phyloP scores from a whole-genome alignment of 2,888 invertebrate species.

The Meghimatium bilineatum region DNA sequence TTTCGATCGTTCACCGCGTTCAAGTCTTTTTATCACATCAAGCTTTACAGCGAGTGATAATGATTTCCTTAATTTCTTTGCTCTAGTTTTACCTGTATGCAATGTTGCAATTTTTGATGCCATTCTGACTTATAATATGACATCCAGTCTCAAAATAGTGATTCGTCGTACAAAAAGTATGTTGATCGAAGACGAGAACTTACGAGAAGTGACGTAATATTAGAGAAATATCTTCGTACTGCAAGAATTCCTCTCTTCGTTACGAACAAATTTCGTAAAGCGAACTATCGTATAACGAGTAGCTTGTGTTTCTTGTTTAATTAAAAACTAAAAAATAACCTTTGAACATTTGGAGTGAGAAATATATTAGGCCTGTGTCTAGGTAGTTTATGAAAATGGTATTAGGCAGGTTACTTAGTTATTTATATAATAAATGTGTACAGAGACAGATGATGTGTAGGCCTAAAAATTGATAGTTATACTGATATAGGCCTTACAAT shows the following conservation, averaged over 20 bases:
- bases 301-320: too few relatives aligned
- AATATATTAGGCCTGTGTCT: too few relatives aligned
- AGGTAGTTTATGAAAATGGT: too few relatives aligned
- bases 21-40: constrained; percentile 17
- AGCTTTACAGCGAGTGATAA: constrained; percentile 18
- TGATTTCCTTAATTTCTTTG: constrained; percentile 26
- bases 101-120: neutral
- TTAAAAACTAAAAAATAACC: too few relatives aligned
- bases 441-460: too few relatives aligned
- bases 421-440: too few relatives aligned
- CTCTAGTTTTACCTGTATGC: neutral
- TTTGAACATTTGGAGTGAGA: too few relatives aligned
- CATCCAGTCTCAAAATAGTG: neutral
- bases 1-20: constrained; percentile 18
- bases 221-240: neutral
- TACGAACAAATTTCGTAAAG: neutral
- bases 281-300: constrained; percentile 12
- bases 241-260: neutral
- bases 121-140: neutral
- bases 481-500: too few relatives aligned
- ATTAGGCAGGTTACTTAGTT: too few relatives aligned
- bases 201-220: constrained; percentile 15
- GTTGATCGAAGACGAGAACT: constrained; percentile 28
- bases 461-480: too few relatives aligned
- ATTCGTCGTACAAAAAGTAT: neutral